Percentiles rank a stretch among this genome's conserved stretches.
These are phyloP conservation scores for Ophioninae sp. DNA, from an alignment of 2,888 invertebrate species.

Conservation along the genomic window DNA sequence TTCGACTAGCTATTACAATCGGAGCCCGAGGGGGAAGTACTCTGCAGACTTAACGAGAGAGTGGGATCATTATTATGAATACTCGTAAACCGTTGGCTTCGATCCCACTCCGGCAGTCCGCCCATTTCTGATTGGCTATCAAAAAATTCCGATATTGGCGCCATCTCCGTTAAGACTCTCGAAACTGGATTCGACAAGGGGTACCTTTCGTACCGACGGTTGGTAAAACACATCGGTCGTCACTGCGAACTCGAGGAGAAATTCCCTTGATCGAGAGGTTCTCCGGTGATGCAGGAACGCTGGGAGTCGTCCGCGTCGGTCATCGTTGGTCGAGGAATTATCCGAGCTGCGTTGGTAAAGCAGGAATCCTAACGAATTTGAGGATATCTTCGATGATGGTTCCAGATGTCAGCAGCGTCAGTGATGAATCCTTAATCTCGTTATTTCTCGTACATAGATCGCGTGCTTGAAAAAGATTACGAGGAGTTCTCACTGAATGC, in stretches of 20 bases:
- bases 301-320: background rate
- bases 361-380: background rate
- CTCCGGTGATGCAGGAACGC: background rate
- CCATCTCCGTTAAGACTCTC: slow-evolving; percentile 13
- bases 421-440: background rate
- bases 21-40: slow-evolving; percentile 13
- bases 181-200: background rate
- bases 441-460: background rate
- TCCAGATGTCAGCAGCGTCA: slow-evolving; percentile 35
- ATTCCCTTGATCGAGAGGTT: background rate
- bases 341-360: slow-evolving; percentile 6
- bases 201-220: slow-evolving; percentile 9
- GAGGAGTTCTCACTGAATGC: background rate
- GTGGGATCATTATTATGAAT: slow-evolving; percentile 15
- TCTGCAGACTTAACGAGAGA: background rate
- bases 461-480: slow-evolving; percentile 7
- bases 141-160: background rate
- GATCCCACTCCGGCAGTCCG: slow-evolving; percentile 31
- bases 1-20: slow-evolving; percentile 33
- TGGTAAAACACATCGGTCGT: background rate
- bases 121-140: slow-evolving; percentile 40
- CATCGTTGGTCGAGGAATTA: background rate
- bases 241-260: background rate
- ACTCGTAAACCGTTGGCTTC: slow-evolving; percentile 31
- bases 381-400: background rate